Evolutionary conservation across 2,888 invertebrate species (phyloP).

Genomic region (Zaprionus lineosus): DNA sequence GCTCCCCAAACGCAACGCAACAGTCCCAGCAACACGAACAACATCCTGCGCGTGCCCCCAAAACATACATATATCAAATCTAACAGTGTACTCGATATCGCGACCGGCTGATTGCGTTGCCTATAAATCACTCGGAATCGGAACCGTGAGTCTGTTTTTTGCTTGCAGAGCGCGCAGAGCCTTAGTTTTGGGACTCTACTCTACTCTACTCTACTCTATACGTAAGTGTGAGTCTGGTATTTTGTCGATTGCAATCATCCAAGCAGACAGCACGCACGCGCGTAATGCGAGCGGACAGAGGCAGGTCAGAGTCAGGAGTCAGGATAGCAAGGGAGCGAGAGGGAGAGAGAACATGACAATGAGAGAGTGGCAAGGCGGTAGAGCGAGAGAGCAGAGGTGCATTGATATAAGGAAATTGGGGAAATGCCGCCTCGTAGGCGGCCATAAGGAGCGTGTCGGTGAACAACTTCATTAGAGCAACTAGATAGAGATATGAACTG

Average conservation of each 20-base stretch:
- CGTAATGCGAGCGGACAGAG: slow-evolving; percentile 39
- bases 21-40: slow-evolving; percentile 31
- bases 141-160: slow-evolving; percentile 37
- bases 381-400: not conserved
- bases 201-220: no score
- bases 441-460: slow-evolving; percentile 12
- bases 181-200: slow-evolving; percentile 21
- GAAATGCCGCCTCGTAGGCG: slow-evolving; percentile 17
- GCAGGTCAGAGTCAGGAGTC: slow-evolving; percentile 7
- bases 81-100: slow-evolving; percentile 67
- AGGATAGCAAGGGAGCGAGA: no score
- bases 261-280: slow-evolving; percentile 74
- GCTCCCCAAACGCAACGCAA: slow-evolving; percentile 28
- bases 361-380: slow-evolving; percentile 4
- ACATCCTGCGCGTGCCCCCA: slow-evolving; percentile 76
- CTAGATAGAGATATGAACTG: slow-evolving; percentile 38
- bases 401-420: not conserved
- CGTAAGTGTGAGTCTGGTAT: slow-evolving; percentile 39
- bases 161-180: slow-evolving; percentile 3
- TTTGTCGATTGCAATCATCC: slow-evolving; percentile 74
- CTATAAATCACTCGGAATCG: slow-evolving; percentile 68
- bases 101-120: slow-evolving; percentile 66
- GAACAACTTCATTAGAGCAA: slow-evolving; percentile 55
- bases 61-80: slow-evolving; percentile 74
- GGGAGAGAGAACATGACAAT: not conserved